phyloP scores from a whole-genome alignment of 2,797 vertebrate species.

The Astyanax mexicanus region DNA sequence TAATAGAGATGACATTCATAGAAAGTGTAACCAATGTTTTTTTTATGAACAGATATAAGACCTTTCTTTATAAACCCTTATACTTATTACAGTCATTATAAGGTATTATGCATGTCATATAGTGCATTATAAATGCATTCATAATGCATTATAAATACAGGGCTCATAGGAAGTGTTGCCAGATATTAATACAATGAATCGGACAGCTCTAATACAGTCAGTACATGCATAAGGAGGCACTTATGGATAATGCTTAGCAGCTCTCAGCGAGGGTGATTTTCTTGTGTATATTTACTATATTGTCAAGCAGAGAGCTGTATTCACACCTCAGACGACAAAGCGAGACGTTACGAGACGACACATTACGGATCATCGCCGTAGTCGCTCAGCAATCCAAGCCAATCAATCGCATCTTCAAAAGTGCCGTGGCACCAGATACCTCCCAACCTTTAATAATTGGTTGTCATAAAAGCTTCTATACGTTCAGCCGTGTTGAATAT shows the following conservation, averaged over 20 bases:
- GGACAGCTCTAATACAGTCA: too few relatives aligned
- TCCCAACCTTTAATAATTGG: slow-evolving; percentile 24
- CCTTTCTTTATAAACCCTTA: too few relatives aligned
- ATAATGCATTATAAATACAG: too few relatives aligned
- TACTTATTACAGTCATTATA: too few relatives aligned
- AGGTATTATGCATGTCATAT: too few relatives aligned
- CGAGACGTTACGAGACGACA: background rate
- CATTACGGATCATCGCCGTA: slow-evolving; percentile 11
- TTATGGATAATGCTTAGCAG: background rate
- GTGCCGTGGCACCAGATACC: background rate
- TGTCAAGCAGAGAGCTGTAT: slow-evolving; percentile 49
- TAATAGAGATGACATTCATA: too few relatives aligned
- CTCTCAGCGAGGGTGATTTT: slow-evolving; percentile 32
- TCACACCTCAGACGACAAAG: slow-evolving; percentile 50
- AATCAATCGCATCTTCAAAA: slow-evolving; percentile 25
- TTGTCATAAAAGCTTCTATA: slow-evolving; percentile 25
- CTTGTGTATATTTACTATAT: background rate
- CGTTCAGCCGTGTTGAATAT: slow-evolving; percentile 45
- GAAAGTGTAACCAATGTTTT: too few relatives aligned
- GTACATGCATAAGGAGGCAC: too few relatives aligned
- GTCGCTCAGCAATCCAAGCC: background rate
- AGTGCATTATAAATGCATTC: too few relatives aligned
- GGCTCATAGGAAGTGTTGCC: too few relatives aligned
- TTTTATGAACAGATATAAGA: too few relatives aligned
- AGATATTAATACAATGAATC: too few relatives aligned